Evolutionary conservation across 2,888 invertebrate species (phyloP).

Genomic region (Nemurella pictetii): DNA sequence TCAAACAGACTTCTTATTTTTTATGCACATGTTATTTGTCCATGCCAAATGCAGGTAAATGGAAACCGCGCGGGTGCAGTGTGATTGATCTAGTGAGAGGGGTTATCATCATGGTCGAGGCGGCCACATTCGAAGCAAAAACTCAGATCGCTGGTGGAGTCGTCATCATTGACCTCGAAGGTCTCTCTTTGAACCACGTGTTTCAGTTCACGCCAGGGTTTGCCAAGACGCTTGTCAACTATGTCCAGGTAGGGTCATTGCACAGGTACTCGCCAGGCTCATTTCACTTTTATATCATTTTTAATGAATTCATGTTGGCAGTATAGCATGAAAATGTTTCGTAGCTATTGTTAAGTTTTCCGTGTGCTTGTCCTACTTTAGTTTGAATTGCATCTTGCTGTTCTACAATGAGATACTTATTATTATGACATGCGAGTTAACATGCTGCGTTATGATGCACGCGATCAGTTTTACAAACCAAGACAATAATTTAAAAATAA

Average conservation of each 20-base stretch:
- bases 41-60: constrained; percentile 54
- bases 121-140: constrained; percentile 75
- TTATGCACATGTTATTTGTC: neutral
- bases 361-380: neutral
- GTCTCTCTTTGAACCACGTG: constrained; percentile 70
- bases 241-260: constrained; percentile 37
- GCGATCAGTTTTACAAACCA: no score
- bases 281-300: neutral
- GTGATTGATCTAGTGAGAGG: constrained; percentile 70
- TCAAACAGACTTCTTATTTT: neutral
- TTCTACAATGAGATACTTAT: neutral
- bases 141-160: constrained; percentile 76
- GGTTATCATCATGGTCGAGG: constrained; percentile 69
- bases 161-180: constrained; percentile 76
- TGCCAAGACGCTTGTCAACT: constrained; percentile 43
- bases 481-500: neutral
- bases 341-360: neutral
- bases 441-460: no score
- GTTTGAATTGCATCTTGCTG: neutral
- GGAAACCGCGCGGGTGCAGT: constrained; percentile 72
- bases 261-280: no score
- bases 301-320: neutral
- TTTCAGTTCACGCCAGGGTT: constrained; percentile 73
- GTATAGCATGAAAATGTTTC: neutral
- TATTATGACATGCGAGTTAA: no score